Base-by-base conservation (phyloP, 2,888 invertebrate species). In the Microctonus hyperodae region DNA sequence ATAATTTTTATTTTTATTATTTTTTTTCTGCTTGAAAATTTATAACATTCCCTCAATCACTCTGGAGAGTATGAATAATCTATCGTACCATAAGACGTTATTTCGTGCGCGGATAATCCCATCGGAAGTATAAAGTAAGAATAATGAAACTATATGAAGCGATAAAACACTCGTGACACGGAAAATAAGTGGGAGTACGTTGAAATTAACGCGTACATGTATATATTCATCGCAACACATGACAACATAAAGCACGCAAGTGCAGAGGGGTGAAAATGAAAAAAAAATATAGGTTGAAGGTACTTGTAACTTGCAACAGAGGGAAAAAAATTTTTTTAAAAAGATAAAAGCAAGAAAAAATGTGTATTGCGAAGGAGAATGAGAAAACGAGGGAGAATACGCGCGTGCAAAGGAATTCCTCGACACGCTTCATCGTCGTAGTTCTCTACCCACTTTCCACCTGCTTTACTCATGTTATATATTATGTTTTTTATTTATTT, bases 241-340 rank as follows among this genome's bases (percentile, higher is more conserved):
- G 60, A 48, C 60, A 44, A 60, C 13, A 60, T 60, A 22, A 22
- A 31, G 31, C 31, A 22, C 11, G 20, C 1, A 20, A 22, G 9
- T 48, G 10, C 50, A 11, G 28, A n/a, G 23, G 31, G 44, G 44
- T 48, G 7, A 28, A 28, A 28, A 7, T 7, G 7, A 28, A 28
- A 28, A 28, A 28, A 28, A 28, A 28, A 28, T n/a, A n/a, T n/a
- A n/a, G n/a, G n/a, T n/a, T n/a, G n/a, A n/a, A n/a, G n/a, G n/a
- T n/a, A 22, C 61, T 61, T 23, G 20, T 35, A 61, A 61, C 61
- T 61, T 51, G 13, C 23, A 23, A 48, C 48, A 50, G 33, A 33
- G 10, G 50, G 50, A 44, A 50, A 5, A 65, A 71, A 68, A n/a
- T n/a, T n/a, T n/a, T 74, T 74, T 69, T 65, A 69, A 69, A 65